Conservation (phyloP, 2,113 vertebrate genomes). For the Oryzias javanicus region DNA sequence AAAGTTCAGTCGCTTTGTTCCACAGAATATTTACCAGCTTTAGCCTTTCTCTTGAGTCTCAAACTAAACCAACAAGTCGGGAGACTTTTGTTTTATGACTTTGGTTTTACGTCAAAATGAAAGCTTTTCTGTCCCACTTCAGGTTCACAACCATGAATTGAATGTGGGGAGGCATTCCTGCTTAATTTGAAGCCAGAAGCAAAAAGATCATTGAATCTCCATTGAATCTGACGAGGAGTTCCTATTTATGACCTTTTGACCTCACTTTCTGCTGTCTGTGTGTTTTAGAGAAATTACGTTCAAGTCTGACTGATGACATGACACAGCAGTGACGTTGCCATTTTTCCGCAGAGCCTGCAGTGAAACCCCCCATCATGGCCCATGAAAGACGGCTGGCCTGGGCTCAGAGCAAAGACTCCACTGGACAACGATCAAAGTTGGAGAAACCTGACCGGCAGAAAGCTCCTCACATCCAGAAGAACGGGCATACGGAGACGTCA, state of each 20-base stretch:
- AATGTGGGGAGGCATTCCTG: no score
- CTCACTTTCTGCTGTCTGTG: not conserved
- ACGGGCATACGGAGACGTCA: slow-evolving; percentile 34
- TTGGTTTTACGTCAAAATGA: no score
- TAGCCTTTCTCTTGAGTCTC: no score
- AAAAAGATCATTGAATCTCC: not conserved
- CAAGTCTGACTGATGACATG: slow-evolving; percentile 20
- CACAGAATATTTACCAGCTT: no score
- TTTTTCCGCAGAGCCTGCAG: slow-evolving; percentile 21
- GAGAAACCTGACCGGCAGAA: slow-evolving; percentile 56
- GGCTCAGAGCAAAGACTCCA: slow-evolving; percentile 87
- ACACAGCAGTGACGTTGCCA: not conserved
- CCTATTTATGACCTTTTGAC: no score
- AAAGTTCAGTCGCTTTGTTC: no score
- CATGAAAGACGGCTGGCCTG: slow-evolving; percentile 78
- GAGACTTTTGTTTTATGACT: no score
- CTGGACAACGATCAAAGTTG: slow-evolving; percentile 72
- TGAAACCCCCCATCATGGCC: slow-evolving; percentile 25
- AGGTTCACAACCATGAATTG: no score
- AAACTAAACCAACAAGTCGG: no score
- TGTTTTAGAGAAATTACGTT: slow-evolving; percentile 12
- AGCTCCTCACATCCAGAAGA: slow-evolving; percentile 56
- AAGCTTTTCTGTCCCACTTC: no score
- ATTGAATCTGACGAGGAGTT: no score
- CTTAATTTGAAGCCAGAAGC: not conserved